Evolutionary conservation across 2,888 invertebrate genomes (phyloP), one percentile per base, ranked within the genome.

Genomic region (Suillia variegata): DNA sequence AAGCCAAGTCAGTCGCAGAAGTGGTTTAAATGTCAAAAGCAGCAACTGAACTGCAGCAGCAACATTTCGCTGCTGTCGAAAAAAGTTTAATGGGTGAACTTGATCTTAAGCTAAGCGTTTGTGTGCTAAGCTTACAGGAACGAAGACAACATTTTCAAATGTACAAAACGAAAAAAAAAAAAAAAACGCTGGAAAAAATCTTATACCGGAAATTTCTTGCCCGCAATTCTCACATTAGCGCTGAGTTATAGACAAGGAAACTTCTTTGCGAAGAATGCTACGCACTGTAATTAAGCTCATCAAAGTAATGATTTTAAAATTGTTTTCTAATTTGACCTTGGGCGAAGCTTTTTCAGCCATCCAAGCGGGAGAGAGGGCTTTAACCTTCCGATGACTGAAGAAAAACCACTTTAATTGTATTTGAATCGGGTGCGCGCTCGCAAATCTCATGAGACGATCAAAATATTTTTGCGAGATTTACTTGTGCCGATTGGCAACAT

Each of bases 11-110:
- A 65, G 26, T n/a, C 68, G 62, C 65, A 68, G 62, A 72, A 64
- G 58, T 60, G 64, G 66, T 61, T 63, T 60, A 54, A 67, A 31
- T 56, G 38, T 54, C 51, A 57, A 33, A 38, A 38, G 38, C 10
- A 10, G 38, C 38, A n/a, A 38, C 38, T 38, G n/a, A n/a, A 38
- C 38, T 38, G n/a, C 12, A 38, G 38, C 4, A n/a, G n/a, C 6
- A 38, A 38, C n/a, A 38, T n/a, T n/a, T 6, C 6, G 12, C 38
- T 38, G 38, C 10, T n/a, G 38, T 38, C 6, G 38, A 38, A 38
- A 38, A 38, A 67, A 75, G 76, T 75, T 74, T 75, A 74, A 66
- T 74, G 69, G 73, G 76, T 74, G 73, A 74, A 74, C 73, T 74
- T 74, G 76, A 61, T 61, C 31, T 59, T 51, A 33, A 56, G 59